These are phyloP conservation scores for Meloidogyne hapla DNA, from an alignment of 1,140 invertebrate species.

Conservation along the genomic window DNA sequence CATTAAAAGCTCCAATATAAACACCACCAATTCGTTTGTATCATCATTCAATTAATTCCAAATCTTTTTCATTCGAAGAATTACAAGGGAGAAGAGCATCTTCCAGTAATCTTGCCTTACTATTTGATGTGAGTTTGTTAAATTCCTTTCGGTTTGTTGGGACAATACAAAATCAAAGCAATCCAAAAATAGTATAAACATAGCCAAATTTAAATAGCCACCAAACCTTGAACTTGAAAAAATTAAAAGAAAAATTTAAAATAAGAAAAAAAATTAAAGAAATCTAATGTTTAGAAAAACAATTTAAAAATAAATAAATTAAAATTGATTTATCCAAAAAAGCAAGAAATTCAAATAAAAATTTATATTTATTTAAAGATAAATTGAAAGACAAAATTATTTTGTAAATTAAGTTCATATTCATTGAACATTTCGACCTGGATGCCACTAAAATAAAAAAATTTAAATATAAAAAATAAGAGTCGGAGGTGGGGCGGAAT, in stretches of 20 bases:
- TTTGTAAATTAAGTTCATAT: no score
- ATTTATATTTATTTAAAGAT: no score
- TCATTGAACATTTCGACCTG: no score
- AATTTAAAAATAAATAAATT: no score
- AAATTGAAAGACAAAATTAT: no score
- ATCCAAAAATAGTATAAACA: background rate
- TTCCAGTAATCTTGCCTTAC: slow-evolving; percentile 16
- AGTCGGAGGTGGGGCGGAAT: no score
- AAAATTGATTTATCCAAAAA: no score
- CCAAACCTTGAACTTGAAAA: background rate
- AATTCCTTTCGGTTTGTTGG: background rate
- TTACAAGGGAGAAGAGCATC: slow-evolving; percentile 35
- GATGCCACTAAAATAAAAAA: no score
- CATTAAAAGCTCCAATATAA: slow-evolving; percentile 25
- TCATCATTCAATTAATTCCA: slow-evolving; percentile 18
- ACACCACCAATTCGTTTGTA: slow-evolving; percentile 15
- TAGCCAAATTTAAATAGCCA: background rate
- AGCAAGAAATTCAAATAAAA: no score
- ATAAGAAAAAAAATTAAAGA: background rate
- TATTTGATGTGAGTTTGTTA: background rate
- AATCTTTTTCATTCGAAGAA: background rate
- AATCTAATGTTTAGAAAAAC: background rate
- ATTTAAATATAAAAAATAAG: no score
- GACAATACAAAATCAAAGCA: background rate
- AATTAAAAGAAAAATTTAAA: background rate